Base-by-base conservation (phyloP, 2,888 invertebrate genomes). In the Hirtodrosophila alboralis region DNA sequence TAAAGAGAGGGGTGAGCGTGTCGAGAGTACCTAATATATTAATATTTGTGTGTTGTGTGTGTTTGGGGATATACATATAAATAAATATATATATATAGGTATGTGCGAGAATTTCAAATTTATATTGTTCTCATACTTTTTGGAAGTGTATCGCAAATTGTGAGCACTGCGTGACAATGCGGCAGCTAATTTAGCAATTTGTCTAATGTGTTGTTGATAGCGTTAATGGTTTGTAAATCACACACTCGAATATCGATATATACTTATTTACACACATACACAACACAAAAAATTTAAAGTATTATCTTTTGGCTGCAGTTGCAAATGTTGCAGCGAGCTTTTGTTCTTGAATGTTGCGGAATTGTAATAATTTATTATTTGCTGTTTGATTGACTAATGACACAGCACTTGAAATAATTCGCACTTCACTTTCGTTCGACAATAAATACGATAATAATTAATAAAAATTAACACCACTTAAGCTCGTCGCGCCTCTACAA, bases 381-480 rank as follows among this genome's bases (percentile, higher is more conserved):
- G 48, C 40, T 52, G 54, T 34, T 43, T 47, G 33, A 34, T 43
- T 47, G 33, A 34, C 9, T 61, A 49, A 41, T 59, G 40, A 13
- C 57, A 54, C 48, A 40, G 23, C 73, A 84, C 80, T 86, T 68
- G 70, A 70, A 62, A 36, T 49, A 52, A 61, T 56, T 59, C 44
- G 52, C 69, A 73, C 77, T 80, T 73, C 73, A 76, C 80, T 68
- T 79, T 71, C 73, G 73, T 47, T 65, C 18, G 61, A 49, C 65
- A 71, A 65, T 86, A 81, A 81, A 81, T 57, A 72, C 84, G 84
- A 86, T 80, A 81, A 81, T 84, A 86, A 86, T 81, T 81, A 86
- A 84, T 75, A 80, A 80, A 84, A 83, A 86, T 85, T 85, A 83
- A 86, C 79, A 86, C 83, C 87, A 86, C 85, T 81, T 81, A 81